These are phyloP conservation scores for Metacarcinus magister DNA, from an alignment of 2,888 invertebrate species.

Conservation along the genomic window DNA sequence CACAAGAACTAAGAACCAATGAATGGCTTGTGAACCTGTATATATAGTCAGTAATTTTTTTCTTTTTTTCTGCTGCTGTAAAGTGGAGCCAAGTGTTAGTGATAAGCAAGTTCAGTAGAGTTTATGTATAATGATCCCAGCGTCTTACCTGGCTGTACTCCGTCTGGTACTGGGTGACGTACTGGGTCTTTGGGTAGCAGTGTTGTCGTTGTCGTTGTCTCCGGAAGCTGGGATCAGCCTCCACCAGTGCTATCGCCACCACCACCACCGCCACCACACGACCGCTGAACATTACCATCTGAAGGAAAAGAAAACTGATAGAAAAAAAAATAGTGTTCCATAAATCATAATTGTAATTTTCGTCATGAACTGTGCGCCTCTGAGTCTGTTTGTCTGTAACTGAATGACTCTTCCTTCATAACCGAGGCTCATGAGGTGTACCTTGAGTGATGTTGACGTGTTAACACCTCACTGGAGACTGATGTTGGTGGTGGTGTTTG, in stretches of 20 bases:
- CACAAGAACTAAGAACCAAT: neutral
- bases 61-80: neutral
- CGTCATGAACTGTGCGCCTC: neutral
- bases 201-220: neutral
- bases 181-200: conserved; percentile 37
- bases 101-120: neutral
- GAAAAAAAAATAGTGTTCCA: neutral
- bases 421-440: neutral
- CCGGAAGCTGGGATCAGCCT: neutral
- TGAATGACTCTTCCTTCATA: neutral
- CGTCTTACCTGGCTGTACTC: conserved; percentile 33
- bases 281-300: conserved; percentile 20
- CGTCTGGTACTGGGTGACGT: conserved; percentile 54
- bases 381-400: neutral
- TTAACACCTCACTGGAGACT: neutral
- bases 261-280: conserved; percentile 35
- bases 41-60: neutral
- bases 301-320: neutral
- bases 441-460: neutral
- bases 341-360: neutral
- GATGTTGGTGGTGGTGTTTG: neutral
- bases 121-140: neutral
- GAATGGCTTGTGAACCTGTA: neutral
- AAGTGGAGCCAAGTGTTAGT: neutral
- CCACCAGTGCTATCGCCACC: conserved; percentile 47